Conservation (phyloP, 1,140 invertebrate species). For the Rhyzopertha dominica region DNA sequence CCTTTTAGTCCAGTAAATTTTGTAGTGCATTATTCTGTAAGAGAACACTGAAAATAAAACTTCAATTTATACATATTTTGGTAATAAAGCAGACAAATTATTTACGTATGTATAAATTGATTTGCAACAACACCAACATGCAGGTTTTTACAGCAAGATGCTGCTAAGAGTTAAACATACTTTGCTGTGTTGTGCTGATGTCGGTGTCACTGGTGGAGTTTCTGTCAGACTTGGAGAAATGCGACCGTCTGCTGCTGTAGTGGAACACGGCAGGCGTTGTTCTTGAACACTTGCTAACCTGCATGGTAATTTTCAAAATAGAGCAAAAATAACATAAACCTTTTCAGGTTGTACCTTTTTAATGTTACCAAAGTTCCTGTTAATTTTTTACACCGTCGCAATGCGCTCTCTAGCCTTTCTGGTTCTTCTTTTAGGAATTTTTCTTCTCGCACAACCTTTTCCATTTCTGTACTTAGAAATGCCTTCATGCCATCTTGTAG, state of each 20-base stretch:
- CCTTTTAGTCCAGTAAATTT: constrained; percentile 30
- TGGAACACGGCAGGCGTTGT: constrained; percentile 70
- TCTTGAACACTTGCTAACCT: constrained; percentile 94
- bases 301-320: constrained; percentile 24
- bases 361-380: constrained; percentile 93
- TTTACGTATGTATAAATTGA: constrained; percentile 33
- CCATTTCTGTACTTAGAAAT: constrained; percentile 87
- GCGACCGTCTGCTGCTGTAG: constrained; percentile 58
- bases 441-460: constrained; percentile 88
- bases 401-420: constrained; percentile 81
- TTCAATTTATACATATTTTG: constrained; percentile 36
- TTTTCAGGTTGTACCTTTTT: constrained; percentile 68
- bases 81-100: background rate
- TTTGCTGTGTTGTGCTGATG: constrained; percentile 62
- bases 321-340: constrained; percentile 4
- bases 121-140: constrained; percentile 27
- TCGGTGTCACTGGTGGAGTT: constrained; percentile 59
- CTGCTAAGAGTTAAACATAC: constrained; percentile 43
- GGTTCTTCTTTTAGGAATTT: constrained; percentile 96
- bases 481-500: constrained; percentile 85
- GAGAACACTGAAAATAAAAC: constrained; percentile 25
- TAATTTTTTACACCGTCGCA: constrained; percentile 91
- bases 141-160: constrained; percentile 20
- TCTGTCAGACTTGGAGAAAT: constrained; percentile 57
- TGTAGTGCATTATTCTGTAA: constrained; percentile 22